These are phyloP conservation scores for Gnathonemus longibarbis DNA, from an alignment of 2,113 vertebrate genomes.

Conservation along the genomic window DNA sequence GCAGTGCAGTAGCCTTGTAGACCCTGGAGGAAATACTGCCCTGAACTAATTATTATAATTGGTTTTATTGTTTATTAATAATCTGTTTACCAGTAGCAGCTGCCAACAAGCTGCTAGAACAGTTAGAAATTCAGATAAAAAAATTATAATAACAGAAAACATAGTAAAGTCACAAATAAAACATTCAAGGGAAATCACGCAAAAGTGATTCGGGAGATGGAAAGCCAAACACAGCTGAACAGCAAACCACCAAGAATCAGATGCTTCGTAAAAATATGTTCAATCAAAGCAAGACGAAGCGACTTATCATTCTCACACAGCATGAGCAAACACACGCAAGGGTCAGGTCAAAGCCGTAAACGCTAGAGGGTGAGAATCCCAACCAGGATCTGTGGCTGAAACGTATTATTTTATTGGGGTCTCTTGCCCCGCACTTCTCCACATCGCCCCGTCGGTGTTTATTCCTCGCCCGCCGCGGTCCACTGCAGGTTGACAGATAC, in stretches of 20 bases:
- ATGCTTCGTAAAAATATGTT: neutral
- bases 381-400: neutral
- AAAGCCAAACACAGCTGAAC: neutral
- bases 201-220: neutral
- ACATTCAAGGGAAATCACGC: neutral
- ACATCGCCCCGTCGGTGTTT: neutral
- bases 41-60: constrained; percentile 5
- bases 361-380: neutral
- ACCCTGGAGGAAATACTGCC: neutral
- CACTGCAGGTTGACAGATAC: neutral
- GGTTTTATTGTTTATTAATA: constrained; percentile 4
- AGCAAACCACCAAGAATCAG: neutral
- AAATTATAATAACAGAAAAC: neutral
- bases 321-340: neutral
- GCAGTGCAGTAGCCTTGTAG: neutral
- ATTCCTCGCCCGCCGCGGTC: neutral
- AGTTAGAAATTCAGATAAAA: neutral
- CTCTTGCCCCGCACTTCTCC: neutral
- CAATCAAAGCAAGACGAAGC: neutral
- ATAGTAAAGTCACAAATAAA: neutral
- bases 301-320: neutral
- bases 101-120: neutral
- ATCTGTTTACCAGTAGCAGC: neutral
- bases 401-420: neutral
- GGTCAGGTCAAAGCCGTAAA: neutral